These are phyloP conservation scores for Drosophila prostipennis DNA, from an alignment of 2,888 invertebrate species.

Conservation along the genomic window DNA sequence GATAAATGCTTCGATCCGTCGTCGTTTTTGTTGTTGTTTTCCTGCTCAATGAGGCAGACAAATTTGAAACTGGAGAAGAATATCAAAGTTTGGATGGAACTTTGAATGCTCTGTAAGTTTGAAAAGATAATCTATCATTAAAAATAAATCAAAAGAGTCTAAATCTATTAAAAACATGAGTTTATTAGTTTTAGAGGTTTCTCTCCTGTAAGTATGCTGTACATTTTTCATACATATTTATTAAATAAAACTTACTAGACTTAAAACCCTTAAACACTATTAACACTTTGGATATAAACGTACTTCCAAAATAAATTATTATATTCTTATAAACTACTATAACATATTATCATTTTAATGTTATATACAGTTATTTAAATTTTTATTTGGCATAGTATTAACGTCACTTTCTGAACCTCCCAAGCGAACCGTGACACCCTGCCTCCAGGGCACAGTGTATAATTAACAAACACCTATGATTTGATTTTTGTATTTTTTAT, in stretches of 20 bases:
- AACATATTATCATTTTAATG: too few species aligned
- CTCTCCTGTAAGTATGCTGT: neutral
- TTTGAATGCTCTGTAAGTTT: conserved; percentile 9
- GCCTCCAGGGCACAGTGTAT: conserved; percentile 41
- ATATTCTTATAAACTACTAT: too few species aligned
- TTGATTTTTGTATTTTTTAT: conserved; percentile 60
- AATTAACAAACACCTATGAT: conserved; percentile 74
- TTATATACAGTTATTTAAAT: too few species aligned
- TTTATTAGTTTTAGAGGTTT: too few species aligned
- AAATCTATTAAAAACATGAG: too few species aligned
- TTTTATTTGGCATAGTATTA: neutral
- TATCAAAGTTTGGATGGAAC: neutral
- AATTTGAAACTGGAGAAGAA: conserved; percentile 23
- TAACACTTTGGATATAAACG: too few species aligned
- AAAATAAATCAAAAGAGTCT: too few species aligned
- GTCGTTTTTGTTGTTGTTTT: conserved; percentile 31
- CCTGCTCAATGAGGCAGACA: conserved; percentile 48
- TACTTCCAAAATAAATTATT: neutral
- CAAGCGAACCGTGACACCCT: conserved; percentile 29
- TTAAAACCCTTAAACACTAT: too few species aligned
- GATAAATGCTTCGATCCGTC: conserved; percentile 66
- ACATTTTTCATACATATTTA: too few species aligned
- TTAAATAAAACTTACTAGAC: too few species aligned
- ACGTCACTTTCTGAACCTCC: neutral
- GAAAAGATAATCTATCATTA: neutral